Conservation (phyloP, 2,797 vertebrate species). For the Poeciliopsis gracilis region DNA sequence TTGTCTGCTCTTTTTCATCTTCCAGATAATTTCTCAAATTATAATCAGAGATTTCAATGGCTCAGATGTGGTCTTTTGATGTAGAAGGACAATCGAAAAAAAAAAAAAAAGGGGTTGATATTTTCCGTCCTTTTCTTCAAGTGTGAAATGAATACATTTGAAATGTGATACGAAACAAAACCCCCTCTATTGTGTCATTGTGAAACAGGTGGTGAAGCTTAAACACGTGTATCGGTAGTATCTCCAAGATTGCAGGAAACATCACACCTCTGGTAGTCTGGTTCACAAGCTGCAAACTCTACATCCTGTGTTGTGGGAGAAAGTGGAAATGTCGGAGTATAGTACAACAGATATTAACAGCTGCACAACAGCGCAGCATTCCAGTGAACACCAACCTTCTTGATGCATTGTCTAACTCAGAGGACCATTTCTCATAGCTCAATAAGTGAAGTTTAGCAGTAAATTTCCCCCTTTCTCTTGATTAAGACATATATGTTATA, state of each 20-base stretch:
- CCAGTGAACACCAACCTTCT: constrained; percentile 8
- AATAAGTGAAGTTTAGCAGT: constrained; percentile 19
- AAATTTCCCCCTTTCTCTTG: constrained; percentile 6
- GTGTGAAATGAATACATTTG: constrained; percentile 23
- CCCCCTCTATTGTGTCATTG: constrained; percentile 23
- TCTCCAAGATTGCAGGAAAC: constrained; percentile 20
- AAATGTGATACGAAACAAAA: constrained; percentile 40
- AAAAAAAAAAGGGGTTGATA: neutral
- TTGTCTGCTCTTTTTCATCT: constrained; percentile 29
- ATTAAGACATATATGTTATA: constrained; percentile 34
- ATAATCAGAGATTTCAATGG: constrained; percentile 24
- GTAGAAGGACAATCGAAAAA: constrained; percentile 10
- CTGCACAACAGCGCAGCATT: constrained; percentile 11
- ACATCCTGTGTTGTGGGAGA: constrained; percentile 8
- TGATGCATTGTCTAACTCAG: constrained; percentile 5
- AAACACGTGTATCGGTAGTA: constrained; percentile 29
- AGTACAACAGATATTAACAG: constrained; percentile 16
- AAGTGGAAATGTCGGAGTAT: constrained; percentile 24
- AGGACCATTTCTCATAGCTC: constrained; percentile 17
- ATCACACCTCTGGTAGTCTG: constrained; percentile 25
- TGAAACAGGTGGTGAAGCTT: constrained; percentile 51
- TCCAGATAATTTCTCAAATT: constrained; percentile 16
- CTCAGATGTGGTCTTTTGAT: constrained; percentile 27
- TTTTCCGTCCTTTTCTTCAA: constrained; percentile 6
- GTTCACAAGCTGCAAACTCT: constrained; percentile 47